phyloP scores from a whole-genome alignment of 2,888 invertebrate species.

The Pseudococcus viburni region DNA sequence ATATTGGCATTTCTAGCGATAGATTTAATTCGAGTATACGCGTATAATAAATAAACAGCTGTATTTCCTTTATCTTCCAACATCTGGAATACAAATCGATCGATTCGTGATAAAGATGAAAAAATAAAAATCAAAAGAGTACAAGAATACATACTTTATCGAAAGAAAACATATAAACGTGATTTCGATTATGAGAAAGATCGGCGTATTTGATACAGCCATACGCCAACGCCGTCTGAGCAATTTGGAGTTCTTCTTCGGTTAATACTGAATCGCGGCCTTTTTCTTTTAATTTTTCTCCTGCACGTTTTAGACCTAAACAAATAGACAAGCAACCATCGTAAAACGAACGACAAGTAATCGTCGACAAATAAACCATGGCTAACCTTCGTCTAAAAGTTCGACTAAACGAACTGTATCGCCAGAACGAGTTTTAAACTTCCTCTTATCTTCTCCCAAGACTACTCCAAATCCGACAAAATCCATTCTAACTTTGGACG shows the following conservation, averaged over 20 bases:
- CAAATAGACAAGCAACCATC: neutral
- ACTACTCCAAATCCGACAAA: constrained; percentile 98
- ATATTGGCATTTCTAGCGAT: constrained; percentile 86
- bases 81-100: constrained; percentile 77
- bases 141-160: constrained; percentile 78
- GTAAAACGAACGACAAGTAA: neutral
- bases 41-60: constrained; percentile 96
- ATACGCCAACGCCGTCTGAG: constrained; percentile 94
- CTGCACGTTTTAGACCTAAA: constrained; percentile 80
- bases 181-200: constrained; percentile 90
- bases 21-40: constrained; percentile 92
- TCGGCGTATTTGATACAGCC: constrained; percentile 99
- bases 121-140: neutral
- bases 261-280: constrained; percentile 87
- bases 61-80: constrained; percentile 99
- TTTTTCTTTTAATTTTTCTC: constrained; percentile 89
- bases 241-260: constrained; percentile 83
- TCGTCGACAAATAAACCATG: neutral
- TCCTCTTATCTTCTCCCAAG: constrained; percentile 97
- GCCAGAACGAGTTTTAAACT: constrained; percentile 98
- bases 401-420: constrained; percentile 92
- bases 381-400: constrained; percentile 87
- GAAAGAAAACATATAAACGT: constrained; percentile 98
- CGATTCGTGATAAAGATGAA: neutral
- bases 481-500: constrained; percentile 80